These are phyloP conservation scores for Amphilophus citrinellus DNA, from an alignment of 2,113 vertebrate genomes.

Conservation along the genomic window DNA sequence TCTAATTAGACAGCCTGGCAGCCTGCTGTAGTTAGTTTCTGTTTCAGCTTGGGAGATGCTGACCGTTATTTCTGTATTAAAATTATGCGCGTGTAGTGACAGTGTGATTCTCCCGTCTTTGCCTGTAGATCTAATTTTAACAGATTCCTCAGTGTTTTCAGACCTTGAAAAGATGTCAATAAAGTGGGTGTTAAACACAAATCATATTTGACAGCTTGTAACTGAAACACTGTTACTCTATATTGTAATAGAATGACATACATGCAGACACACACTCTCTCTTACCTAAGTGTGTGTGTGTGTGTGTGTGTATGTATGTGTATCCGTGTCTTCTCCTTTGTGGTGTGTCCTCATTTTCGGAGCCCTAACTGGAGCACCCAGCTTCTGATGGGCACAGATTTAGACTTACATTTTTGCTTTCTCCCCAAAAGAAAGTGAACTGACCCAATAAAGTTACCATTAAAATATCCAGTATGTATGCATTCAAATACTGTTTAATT, in stretches of 20 bases:
- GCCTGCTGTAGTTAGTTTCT: conserved; percentile 22
- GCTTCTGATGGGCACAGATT: conserved; percentile 54
- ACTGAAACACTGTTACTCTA: not conserved
- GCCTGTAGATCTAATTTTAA: not conserved
- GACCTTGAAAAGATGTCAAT: not conserved
- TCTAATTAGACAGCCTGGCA: conserved; percentile 38
- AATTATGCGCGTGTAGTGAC: not conserved
- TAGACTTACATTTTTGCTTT: conserved; percentile 7
- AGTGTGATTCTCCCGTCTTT: conserved; percentile 1
- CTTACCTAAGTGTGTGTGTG: not conserved
- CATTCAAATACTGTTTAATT: not conserved
- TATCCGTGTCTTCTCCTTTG: conserved; percentile 49
- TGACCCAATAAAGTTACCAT: conserved; percentile 13
- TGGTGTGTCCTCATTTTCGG: conserved; percentile 69
- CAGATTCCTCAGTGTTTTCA: not conserved
- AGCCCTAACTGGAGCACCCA: conserved; percentile 63
- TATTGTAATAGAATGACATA: not conserved
- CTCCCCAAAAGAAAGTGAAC: not conserved
- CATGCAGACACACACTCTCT: not conserved
- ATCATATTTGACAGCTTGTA: not conserved
- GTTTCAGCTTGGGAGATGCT: not conserved
- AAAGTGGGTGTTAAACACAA: not conserved
- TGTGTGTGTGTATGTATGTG: not conserved
- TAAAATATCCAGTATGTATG: not conserved
- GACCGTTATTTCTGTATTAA: not conserved